Conservation (phyloP, 2,113 vertebrate genomes). For the Ammospiza nelsoni region DNA sequence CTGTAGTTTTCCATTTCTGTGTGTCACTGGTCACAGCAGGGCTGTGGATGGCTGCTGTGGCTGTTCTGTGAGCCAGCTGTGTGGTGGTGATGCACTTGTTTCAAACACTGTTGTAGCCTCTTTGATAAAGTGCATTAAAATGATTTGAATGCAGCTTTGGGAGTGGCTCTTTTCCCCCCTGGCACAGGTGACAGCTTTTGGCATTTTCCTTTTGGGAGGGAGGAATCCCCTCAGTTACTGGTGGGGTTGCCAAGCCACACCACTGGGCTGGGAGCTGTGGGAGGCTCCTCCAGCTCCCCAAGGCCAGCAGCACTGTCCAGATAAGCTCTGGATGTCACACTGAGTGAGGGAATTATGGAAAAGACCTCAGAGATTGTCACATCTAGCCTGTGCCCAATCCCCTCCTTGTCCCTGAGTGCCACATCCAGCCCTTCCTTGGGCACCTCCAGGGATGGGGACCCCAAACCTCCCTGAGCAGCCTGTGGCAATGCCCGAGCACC, state of each 20-base stretch:
- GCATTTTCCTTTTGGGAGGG: background rate
- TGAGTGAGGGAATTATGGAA: background rate
- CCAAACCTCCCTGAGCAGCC: background rate
- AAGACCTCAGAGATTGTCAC: background rate
- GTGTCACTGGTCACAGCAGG: background rate
- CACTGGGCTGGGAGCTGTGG: background rate
- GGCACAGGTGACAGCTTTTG: background rate
- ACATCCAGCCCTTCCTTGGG: background rate
- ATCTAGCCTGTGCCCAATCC: background rate
- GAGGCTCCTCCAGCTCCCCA: background rate
- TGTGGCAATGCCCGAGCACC: too few relatives aligned
- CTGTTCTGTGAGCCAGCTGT: background rate
- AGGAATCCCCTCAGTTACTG: too few relatives aligned
- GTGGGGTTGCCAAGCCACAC: background rate
- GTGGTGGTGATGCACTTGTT: background rate
- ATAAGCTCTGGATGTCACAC: background rate
- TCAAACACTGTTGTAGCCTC: background rate
- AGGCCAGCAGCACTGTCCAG: background rate
- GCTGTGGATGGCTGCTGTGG: background rate
- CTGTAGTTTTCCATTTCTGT: background rate
- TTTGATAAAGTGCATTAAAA: conserved; percentile 21
- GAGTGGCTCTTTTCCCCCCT: background rate
- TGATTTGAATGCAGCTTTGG: background rate
- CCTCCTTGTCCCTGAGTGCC: background rate
- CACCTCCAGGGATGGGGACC: background rate